A percentile compares a stretch with the other conserved stretches of the same genome.
These are phyloP conservation scores for Numenius phaeopus DNA, from an alignment of 2,797 vertebrate species.

Conservation along the genomic window DNA sequence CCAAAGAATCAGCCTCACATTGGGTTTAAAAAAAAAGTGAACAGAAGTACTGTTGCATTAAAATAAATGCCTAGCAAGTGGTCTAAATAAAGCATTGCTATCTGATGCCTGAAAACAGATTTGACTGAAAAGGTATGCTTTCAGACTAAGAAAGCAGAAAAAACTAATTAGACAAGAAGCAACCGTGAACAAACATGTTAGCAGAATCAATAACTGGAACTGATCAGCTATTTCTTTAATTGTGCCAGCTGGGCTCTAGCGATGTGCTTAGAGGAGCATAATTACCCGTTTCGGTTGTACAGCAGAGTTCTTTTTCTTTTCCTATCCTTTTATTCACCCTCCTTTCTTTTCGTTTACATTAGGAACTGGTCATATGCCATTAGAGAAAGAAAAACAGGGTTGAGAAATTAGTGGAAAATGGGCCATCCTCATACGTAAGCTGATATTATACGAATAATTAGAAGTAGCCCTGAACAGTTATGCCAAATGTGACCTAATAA, in stretches of 20 bases:
- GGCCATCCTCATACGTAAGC: constrained; percentile 57
- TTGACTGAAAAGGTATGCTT: constrained; percentile 81
- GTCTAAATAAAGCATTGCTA: constrained; percentile 67
- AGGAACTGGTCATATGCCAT: constrained; percentile 69
- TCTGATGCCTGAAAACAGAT: constrained; percentile 77
- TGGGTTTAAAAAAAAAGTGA: constrained; percentile 60
- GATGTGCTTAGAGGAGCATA: constrained; percentile 79
- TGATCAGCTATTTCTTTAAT: constrained; percentile 88
- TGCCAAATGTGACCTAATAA: constrained; percentile 69
- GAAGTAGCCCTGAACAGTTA: constrained; percentile 49
- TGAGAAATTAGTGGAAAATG: constrained; percentile 67
- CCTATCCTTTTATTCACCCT: constrained; percentile 43
- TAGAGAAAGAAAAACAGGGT: constrained; percentile 71
- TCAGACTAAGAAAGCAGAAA: constrained; percentile 82
- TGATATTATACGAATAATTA: constrained; percentile 72
- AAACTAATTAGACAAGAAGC: constrained; percentile 86
- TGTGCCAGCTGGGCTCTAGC: constrained; percentile 79
- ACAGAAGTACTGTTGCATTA: constrained; percentile 53
- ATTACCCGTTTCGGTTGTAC: constrained; percentile 74
- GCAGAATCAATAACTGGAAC: constrained; percentile 87
- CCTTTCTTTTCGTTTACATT: constrained; percentile 53
- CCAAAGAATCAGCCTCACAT: constrained; percentile 31
- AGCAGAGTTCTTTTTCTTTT: constrained; percentile 64
- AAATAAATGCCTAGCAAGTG: constrained; percentile 59
- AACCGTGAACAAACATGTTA: constrained; percentile 87